Percentiles rank a stretch among this genome's conserved stretches.
Conservation (phyloP, 2,797 vertebrate genomes). For the Florisuga fusca region DNA sequence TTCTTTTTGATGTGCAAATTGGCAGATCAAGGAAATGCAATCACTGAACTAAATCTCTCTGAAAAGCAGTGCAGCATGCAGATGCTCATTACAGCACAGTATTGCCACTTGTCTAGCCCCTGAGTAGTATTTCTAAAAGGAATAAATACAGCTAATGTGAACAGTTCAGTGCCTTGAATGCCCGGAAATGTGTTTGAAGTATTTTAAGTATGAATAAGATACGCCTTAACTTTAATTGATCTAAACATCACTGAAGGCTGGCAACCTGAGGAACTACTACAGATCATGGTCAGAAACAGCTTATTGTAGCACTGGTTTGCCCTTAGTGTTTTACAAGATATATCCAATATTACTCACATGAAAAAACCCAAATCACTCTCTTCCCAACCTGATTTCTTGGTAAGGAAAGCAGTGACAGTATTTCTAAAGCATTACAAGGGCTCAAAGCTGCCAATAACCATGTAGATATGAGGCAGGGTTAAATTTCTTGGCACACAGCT, state of each 20-base stretch:
- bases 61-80: not conserved
- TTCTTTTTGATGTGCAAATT: constrained; percentile 67
- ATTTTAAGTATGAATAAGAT: not conserved
- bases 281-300: not conserved
- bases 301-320: not conserved
- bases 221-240: not conserved
- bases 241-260: not conserved
- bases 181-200: not conserved
- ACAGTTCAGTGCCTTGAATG: not conserved
- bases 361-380: not conserved
- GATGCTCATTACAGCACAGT: constrained; percentile 35
- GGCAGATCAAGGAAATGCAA: constrained; percentile 61
- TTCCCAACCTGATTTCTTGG: not conserved
- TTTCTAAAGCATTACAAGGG: not conserved
- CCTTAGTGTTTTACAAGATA: not conserved
- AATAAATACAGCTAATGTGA: constrained; percentile 46
- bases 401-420: not conserved
- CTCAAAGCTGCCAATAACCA: not conserved
- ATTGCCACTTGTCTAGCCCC: constrained; percentile 18
- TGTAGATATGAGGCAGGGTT: not conserved
- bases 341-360: not conserved
- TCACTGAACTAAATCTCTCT: constrained; percentile 54
- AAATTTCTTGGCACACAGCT: constrained; percentile 2
- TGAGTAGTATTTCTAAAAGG: constrained; percentile 15
- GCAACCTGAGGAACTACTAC: not conserved